Base-by-base conservation (phyloP, 2,888 invertebrate species). In the Barypeithes pellucidus region DNA sequence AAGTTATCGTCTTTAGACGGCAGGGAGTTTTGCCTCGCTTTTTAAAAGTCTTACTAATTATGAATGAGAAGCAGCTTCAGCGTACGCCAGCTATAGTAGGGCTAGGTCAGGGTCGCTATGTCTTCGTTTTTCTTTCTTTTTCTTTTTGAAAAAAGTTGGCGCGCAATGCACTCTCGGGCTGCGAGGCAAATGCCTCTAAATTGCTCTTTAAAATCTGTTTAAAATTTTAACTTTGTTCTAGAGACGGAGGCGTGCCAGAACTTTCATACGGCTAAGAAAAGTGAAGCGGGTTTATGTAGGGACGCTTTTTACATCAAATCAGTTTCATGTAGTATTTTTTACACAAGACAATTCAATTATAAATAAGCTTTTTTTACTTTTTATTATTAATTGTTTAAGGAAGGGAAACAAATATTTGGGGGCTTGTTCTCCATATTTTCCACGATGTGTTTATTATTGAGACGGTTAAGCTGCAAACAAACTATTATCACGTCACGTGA, bases 141-240 rank as follows among this genome's bases (percentile, higher is more conserved):
- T 80, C 57, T 69, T 75, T 82, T 83, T 81, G 79, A 81, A 83
- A 84, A 84, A 85, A 80, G 73, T 67, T 68, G 72, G 67, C 43
- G 75, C 67, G 61, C 62, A 43, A 62, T 66, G 65, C 72, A 71
- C 67, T 68, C 57, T 29, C 68, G 61, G 33, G 62, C 67, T 67
- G 16, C 47, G 41, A 61, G 73, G 43, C 79, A 79, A 80, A 80
- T 81, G 81, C 79, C 80, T 80, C 81, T 79, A 81, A 82, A 83
- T 83, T 82, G 82, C 84, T 82, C 83, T 84, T 85, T 85, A 85
- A 85, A 85, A 84, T 84, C 85, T 85, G 84, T 84, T 85, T 86
- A 85, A 86, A 85, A 85, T 85, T 86, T 85, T 83, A 84, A 86
- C 84, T 85, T 85, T 85, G 85, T 85, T 85, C 85, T 84, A 84